Evolutionary conservation across 1,140 invertebrate species (phyloP), one percentile per base, ranked within the genome.

Genomic region (Drosophila eugracilis): DNA sequence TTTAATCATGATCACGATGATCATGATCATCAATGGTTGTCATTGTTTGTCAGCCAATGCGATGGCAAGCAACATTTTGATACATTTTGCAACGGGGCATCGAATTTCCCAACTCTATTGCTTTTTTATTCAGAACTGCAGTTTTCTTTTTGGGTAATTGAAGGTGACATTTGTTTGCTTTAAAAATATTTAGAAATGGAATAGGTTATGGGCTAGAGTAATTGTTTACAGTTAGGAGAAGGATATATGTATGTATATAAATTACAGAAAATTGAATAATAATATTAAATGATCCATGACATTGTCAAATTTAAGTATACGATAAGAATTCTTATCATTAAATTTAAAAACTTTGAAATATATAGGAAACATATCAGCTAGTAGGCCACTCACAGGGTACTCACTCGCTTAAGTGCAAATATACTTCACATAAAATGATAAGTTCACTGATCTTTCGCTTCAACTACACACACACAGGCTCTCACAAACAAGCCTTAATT

Each of bases 81-180:
- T 79, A 66, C 42, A 72, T 76, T 79, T 84, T 62, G 80, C 71
- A 84, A 79, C 32, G 30, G 12, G 3, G 59, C 62, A 30, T 78
- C 30, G 50, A 71, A 62, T 71, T 55, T 14, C 44, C 15, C n/a
- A n/a, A 14, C 21, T 10, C 36, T 42, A 45, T 36, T 47, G 62
- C 22, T 58, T 58, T 45, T 60, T 60, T 65, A 37, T 37, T 9
- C 17, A 54, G 37, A 54, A 58, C 12, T 19, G 54, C 28, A 19
- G 28, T 57, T 19, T 26, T 26, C 62, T 60, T 21, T 21, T 22
- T 36, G 54, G 37, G 44, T 47, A 63, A 75, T 71, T 54, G 50
- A 69, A 73, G 26, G 26, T 37, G 14, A 15, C 28, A 7, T 10
- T 5, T 24, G 30, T 6, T 58, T 54, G 28, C 14, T 22, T 24